Percentiles rank a stretch among this genome's conserved stretches.
phyloP scores from a whole-genome alignment of 2,113 vertebrate genomes.

The Dasypus novemcinctus region DNA sequence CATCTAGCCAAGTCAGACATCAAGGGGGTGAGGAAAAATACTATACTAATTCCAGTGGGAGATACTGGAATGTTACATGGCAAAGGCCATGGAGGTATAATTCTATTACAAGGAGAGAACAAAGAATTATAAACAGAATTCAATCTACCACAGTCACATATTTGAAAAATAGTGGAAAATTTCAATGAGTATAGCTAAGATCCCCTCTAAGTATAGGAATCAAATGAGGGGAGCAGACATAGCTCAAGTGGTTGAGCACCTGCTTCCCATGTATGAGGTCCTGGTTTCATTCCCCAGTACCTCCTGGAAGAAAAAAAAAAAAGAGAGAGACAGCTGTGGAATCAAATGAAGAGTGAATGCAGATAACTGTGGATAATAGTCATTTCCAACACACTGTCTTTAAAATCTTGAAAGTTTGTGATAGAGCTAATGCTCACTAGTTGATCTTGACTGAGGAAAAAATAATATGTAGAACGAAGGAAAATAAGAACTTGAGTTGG shows the following conservation, averaged over 20 bases:
- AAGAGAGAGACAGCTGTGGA: too few species aligned
- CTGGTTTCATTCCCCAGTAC: too few species aligned
- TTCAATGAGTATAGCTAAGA: neutral
- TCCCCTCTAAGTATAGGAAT: too few species aligned
- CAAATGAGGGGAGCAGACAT: neutral
- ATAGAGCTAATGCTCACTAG: neutral
- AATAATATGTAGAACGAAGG: neutral
- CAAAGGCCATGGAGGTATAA: neutral
- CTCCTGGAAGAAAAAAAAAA: too few species aligned
- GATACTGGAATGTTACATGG: neutral
- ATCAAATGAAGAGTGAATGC: neutral
- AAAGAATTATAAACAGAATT: neutral
- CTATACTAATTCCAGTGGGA: neutral
- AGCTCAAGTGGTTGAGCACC: too few species aligned
- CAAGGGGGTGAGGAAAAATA: neutral
- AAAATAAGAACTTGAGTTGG: neutral
- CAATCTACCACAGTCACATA: neutral
- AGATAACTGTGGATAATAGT: neutral
- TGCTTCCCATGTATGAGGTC: too few species aligned
- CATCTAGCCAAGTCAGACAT: neutral
- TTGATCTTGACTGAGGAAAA: neutral
- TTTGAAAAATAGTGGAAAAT: neutral
- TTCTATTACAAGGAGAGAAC: neutral
- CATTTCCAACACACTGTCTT: neutral
- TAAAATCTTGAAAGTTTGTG: neutral